phyloP scores from a whole-genome alignment of 2,888 invertebrate genomes.

The Willowsia nigromaculata region DNA sequence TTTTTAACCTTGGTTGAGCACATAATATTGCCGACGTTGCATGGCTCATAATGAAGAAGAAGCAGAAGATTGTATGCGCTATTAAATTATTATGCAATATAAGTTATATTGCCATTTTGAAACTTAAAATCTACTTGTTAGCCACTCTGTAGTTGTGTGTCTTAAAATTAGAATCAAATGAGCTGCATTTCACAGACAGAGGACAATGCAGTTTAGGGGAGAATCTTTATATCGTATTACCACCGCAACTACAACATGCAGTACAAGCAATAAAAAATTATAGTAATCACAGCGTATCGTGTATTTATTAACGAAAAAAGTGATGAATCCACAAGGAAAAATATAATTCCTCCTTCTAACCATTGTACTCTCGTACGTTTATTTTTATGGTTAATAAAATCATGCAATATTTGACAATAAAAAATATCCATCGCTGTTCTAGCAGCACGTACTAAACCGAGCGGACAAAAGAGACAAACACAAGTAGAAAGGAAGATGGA shows the following conservation, averaged over 20 bases:
- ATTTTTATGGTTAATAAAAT: background rate
- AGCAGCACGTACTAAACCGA: background rate
- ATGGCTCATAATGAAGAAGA: background rate
- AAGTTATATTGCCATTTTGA: background rate
- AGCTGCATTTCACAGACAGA: too few relatives aligned
- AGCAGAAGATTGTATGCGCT: background rate
- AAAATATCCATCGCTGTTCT: background rate
- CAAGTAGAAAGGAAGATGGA: background rate
- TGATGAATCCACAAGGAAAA: too few relatives aligned
- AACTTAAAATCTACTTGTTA: background rate
- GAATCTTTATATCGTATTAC: too few relatives aligned
- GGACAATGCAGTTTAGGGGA: too few relatives aligned
- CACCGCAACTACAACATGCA: too few relatives aligned
- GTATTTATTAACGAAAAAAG: too few relatives aligned
- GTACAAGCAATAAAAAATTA: too few relatives aligned
- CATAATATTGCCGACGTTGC: background rate
- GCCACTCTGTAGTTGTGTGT: background rate
- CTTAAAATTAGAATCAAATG: too few relatives aligned
- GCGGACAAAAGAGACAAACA: background rate
- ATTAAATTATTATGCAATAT: background rate
- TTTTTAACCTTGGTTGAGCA: conserved; percentile 3
- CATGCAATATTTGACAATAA: background rate
- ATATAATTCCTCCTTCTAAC: too few relatives aligned
- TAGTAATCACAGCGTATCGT: too few relatives aligned
- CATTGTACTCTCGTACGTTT: background rate